Conservation (phyloP, 2,888 invertebrate species). For the Agapetus fuscipes region DNA sequence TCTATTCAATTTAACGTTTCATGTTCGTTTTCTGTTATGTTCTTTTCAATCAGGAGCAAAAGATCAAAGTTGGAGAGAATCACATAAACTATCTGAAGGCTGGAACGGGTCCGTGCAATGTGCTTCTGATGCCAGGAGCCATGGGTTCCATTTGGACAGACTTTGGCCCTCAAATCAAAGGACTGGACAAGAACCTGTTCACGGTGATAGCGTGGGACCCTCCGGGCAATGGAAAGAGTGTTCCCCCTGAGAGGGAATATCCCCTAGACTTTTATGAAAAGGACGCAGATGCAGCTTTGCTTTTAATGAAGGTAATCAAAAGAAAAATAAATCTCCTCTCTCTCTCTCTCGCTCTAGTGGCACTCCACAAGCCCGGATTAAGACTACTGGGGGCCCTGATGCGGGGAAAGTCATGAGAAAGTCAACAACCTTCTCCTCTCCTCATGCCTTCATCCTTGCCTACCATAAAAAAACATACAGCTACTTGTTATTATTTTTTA, state of each 20-base stretch:
- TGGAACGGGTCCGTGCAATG: slow-evolving; percentile 48
- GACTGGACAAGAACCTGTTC: slow-evolving; percentile 51
- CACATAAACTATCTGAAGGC: slow-evolving; percentile 48
- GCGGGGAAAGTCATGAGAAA: too few relatives aligned
- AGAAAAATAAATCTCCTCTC: background rate
- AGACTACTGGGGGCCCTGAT: too few relatives aligned
- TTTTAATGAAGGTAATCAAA: slow-evolving; percentile 56
- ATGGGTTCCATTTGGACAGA: slow-evolving; percentile 76
- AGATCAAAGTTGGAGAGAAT: slow-evolving; percentile 50
- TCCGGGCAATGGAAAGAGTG: slow-evolving; percentile 77
- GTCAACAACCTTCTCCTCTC: too few relatives aligned
- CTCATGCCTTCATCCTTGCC: too few relatives aligned
- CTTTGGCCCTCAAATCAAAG: slow-evolving; percentile 67
- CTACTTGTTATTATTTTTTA: too few relatives aligned
- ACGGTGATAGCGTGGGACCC: slow-evolving; percentile 74
- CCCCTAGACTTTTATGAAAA: slow-evolving; percentile 57
- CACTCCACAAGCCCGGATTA: too few relatives aligned
- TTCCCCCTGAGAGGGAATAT: slow-evolving; percentile 68
- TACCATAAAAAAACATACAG: too few relatives aligned
- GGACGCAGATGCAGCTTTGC: slow-evolving; percentile 62
- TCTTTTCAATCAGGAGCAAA: slow-evolving; percentile 44
- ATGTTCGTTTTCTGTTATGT: too few relatives aligned
- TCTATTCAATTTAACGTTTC: too few relatives aligned
- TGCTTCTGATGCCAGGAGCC: slow-evolving; percentile 72
- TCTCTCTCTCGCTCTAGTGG: too few relatives aligned